Evolutionary conservation across 2,888 invertebrate genomes (phyloP), one percentile per base, ranked within the genome.

Genomic region (Catocala fraxini): DNA sequence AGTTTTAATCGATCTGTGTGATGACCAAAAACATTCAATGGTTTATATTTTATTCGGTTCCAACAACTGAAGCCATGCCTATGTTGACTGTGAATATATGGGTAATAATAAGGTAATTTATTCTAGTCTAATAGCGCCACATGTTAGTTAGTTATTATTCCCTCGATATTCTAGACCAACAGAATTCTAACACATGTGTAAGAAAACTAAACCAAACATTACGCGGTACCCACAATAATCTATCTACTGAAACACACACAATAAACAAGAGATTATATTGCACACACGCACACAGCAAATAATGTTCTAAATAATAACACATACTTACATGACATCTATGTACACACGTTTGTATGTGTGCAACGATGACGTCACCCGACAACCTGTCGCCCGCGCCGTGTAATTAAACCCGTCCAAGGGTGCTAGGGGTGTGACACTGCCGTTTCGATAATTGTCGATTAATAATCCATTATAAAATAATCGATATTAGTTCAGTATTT

Each of bases 321-420:
- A 65, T 70, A 73, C 71, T 63, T 67, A 77, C 63, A 68, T 56
- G 62, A 65, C 53, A 49, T 42, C 53, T 58, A 15, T 66, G 63
- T 63, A 61, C 73, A 63, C 43, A 55, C 41, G 45, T n/a, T 75
- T 43, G 43, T 39, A 13, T 35, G 63, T 58, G 75, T 87, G 91
- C 87, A 85, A 81, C 77, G 82, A 81, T 93, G 93, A 93, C 93
- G 93, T 93, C 93, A 93, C 86, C 84, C 93, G 93, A 88, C 93
- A 92, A 93, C 93, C 93, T 93, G 93, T 93, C 93, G 93, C 93
- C 93, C 90, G 89, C 89, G 87, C 87, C 86, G 87, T 90, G 93
- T 93, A 93, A 93, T 93, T 93, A 93, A 93, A 92, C 93, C 92
- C 91, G 89, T 82, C 87, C 88, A 80, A 84, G 82, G 79, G 79